A percentile compares a stretch with the other conserved stretches of the same genome.
phyloP scores from a whole-genome alignment of 2,113 vertebrate species.

The Neolamprologus tretocephalus region DNA sequence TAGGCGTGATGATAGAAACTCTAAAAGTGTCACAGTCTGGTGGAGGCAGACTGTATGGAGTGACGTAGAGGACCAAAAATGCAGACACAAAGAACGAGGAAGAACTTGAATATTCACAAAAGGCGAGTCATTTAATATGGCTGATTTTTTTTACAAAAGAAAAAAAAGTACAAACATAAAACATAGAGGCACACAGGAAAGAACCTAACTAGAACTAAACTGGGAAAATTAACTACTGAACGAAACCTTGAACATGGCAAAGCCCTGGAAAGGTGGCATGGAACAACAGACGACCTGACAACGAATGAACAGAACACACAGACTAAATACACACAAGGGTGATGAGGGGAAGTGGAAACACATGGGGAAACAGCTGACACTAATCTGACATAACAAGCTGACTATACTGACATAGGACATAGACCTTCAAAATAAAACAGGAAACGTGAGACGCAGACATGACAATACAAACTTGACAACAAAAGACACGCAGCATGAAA shows the following conservation, averaged over 20 bases:
- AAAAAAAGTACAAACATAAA: background rate
- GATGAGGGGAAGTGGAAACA: background rate
- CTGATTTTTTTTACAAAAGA: background rate
- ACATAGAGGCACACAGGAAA: background rate
- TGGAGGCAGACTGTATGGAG: background rate
- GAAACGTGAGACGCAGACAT: background rate
- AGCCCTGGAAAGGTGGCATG: background rate
- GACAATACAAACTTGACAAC: background rate
- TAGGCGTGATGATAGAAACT: background rate
- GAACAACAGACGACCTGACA: background rate
- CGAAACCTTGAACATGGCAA: background rate
- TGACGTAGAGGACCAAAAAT: background rate
- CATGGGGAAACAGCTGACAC: background rate
- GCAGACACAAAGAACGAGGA: background rate
- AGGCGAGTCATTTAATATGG: background rate
- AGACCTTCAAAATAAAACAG: background rate
- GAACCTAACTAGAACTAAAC: background rate
- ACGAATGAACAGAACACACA: background rate
- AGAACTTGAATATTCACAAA: background rate
- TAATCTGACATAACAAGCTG: background rate
- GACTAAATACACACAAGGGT: background rate
- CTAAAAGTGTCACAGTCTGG: background rate
- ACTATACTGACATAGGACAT: background rate
- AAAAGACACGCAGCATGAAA: background rate
- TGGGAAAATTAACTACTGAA: background rate